Evolutionary conservation across 2,888 invertebrate species (phyloP), one percentile per base, ranked within the genome.

Genomic region (Zootermopsis nevadensis): DNA sequence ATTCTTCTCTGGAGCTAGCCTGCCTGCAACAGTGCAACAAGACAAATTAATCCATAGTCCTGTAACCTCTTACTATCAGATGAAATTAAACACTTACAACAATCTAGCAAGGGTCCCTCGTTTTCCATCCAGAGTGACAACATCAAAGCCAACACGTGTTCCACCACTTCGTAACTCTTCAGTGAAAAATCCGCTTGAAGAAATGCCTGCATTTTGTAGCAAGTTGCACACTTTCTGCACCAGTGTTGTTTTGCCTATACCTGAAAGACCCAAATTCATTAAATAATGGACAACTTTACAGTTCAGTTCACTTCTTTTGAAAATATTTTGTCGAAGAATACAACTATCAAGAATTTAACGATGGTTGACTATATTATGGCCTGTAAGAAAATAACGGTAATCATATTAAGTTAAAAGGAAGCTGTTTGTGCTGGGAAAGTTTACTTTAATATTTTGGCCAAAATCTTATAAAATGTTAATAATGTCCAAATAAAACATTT

Each of bases 101-200:
- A 60, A 4, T 79, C 79, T 35, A 31, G 79, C 79, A 15, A 79
- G 38, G 24, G 38, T 10, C 6, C 35, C 60, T n/a, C 79, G 24
- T 60, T 66, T 22, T 27, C 79, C 79, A 79, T 79, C 38, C 35
- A 79, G 60, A 1, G 79, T 79, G 38, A 79, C 79, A 15, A 79
- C 35, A 38, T 79, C 79, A 79, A 79, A 79, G 30, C 79, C 79
- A 38, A 66, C 66, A 1, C 79, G 31, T 7, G 22, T 60, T n/a
- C 79, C 30, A 79, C 35, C 38, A 38, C 8, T 66, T 33, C 79
- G 31, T 15, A 79, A 33, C 33, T 79, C 79, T 38, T 79, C 66
- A 31, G 79, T 79, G 22, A 55, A 66, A 53, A 79, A 79, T n/a
- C 79, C 79, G 35, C n/a, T 79, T 22, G 60, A 7, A n/a, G 60